Base-by-base conservation (phyloP, 2,113 vertebrate species). In the Trichomycterus rosablanca region DNA sequence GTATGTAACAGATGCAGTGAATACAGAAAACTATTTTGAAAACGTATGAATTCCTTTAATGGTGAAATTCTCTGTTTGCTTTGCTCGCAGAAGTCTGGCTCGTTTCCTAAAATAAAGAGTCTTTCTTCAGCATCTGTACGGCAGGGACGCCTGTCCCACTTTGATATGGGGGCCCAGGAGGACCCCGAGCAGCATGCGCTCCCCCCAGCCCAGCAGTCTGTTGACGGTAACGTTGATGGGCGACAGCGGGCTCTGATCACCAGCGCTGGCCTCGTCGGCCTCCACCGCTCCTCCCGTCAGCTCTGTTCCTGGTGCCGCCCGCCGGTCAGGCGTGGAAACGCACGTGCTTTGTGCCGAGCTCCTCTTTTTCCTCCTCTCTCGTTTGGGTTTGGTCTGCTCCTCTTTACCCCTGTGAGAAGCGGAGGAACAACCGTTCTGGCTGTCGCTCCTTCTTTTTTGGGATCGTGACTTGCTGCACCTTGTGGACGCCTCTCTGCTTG, bases 191-290 rank as follows among this genome's bases (percentile, higher is more conserved):
- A 87, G 73, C 44, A 86, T 10, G 48, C 80, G 71, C 70, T 84
- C 87, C 6, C 87, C 86, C 87, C 87, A 89, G 34, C 59, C 76
- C 45, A 89, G 60, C 62, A 89, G 70, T 64, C 80, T 85, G 71
- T 70, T 86, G 20, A 89, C 70, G 1, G 81, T 83, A 37, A 81
- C 34, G 64, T 74, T 76, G n/a, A 86, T 56, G 0, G 86, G 83
- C 0, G 82, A 84, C 66, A 81, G 28, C 15, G 78, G 74, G 48
- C 78, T 52, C 12, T 69, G 48, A 8, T 68, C 62, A 14, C 44
- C 56, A 16, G 55, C 56, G 42, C 62, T 43, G 11, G 39, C 57
- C 53, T 76, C 79, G 15, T 56, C 59, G n/a, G 71, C 67, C 51
- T 73, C 75, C 18, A 69, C 51, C 0, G 60, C 71, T 22, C 64